Percentiles rank a stretch among this genome's conserved stretches.
These are phyloP conservation scores for Callaeas wilsoni DNA, from an alignment of 2,113 vertebrate species.

Conservation along the genomic window DNA sequence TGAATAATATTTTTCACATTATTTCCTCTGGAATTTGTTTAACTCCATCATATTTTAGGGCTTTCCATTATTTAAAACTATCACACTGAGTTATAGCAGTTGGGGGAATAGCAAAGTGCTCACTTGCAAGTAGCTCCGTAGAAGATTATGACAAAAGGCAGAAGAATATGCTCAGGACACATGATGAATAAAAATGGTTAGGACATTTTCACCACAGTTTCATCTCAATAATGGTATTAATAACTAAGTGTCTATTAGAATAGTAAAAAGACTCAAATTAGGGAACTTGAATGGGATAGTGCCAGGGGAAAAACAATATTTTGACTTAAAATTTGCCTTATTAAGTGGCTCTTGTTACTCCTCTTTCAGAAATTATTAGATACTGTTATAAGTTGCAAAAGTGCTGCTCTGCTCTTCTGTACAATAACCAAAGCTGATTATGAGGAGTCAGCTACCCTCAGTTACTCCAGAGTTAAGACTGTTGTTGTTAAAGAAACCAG, in stretches of 20 bases:
- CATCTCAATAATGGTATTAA: neutral
- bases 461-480: neutral
- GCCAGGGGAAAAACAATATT: slow-evolving; percentile 27
- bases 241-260: neutral
- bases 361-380: neutral
- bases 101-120: neutral
- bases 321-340: slow-evolving; percentile 28
- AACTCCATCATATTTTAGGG: slow-evolving; percentile 30
- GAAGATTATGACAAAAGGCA: neutral
- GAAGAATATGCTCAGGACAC: neutral
- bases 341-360: neutral
- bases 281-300: neutral
- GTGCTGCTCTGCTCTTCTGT: neutral
- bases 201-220: neutral
- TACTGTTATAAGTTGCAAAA: neutral
- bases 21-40: slow-evolving; percentile 60
- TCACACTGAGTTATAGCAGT: slow-evolving; percentile 12
- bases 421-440: neutral
- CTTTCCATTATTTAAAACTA: slow-evolving; percentile 13
- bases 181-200: neutral
- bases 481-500: neutral
- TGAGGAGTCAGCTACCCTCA: neutral
- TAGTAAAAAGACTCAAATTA: neutral
- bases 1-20: neutral
- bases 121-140: neutral